Percentiles rank a stretch among this genome's conserved stretches.
Evolutionary conservation across 2,797 vertebrate species (phyloP).

Genomic region (Microctenopoma lineatum): DNA sequence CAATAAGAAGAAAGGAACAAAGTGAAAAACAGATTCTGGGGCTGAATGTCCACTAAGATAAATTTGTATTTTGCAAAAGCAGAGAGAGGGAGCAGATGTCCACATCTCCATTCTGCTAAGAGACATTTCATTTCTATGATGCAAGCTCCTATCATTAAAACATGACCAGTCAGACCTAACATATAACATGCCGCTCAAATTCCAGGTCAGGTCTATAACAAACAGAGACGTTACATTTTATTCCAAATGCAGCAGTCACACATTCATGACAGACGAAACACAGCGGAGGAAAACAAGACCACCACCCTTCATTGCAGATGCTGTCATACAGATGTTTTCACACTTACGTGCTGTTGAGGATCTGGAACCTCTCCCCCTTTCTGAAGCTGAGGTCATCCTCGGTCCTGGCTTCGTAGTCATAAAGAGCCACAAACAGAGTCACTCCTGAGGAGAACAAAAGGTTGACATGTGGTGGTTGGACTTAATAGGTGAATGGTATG

Average conservation of each 20-base stretch:
- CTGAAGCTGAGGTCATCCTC: slow-evolving; percentile 99
- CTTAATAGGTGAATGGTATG: background rate
- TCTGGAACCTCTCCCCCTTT: slow-evolving; percentile 99
- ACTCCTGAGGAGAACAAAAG: slow-evolving; percentile 85
- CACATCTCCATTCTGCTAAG: background rate
- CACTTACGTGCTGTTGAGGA: slow-evolving; percentile 99
- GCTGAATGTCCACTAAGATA: background rate
- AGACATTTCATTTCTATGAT: background rate
- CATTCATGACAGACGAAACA: slow-evolving; percentile 16
- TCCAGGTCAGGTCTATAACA: background rate
- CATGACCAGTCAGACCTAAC: background rate
- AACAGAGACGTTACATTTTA: background rate
- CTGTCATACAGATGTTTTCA: slow-evolving; percentile 64
- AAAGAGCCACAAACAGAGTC: slow-evolving; percentile 98
- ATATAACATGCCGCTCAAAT: background rate
- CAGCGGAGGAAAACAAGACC: slow-evolving; percentile 28
- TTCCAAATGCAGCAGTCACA: slow-evolving; percentile 24
- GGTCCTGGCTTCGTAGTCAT: slow-evolving; percentile 98
- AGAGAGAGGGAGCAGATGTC: background rate
- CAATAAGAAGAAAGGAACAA: slow-evolving; percentile 36
- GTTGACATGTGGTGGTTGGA: slow-evolving; percentile 16
- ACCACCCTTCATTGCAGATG: slow-evolving; percentile 51
- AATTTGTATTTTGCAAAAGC: background rate
- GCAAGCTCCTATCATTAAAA: background rate
- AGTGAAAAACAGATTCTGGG: slow-evolving; percentile 17